Evolutionary conservation across 2,888 invertebrate genomes (phyloP), one percentile per base, ranked within the genome.

Genomic region (Drosophila kuntzei): DNA sequence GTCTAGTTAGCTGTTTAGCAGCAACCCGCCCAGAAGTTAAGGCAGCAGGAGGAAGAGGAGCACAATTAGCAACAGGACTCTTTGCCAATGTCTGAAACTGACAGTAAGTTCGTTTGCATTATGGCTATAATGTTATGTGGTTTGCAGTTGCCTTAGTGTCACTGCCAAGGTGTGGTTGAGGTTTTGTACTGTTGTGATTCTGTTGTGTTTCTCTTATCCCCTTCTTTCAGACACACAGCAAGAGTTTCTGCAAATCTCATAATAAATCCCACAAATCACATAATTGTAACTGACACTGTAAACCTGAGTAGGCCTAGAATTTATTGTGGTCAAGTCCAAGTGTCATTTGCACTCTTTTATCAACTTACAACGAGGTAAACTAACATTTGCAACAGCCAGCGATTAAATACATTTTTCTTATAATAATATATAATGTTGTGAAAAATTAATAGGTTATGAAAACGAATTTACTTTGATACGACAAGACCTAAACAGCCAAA

Each of bases 121-220:
- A 68, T 63, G 80, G 41, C 66, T 79, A 75, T 72, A 62, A 89
- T 73, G 78, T 63, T 67, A 74, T 89, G 75, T 73, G 65, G 57
- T 34, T 68, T 71, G 70, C 63, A 73, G 54, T 60, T 67, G 51
- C 39, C 34, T 59, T 27, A 32, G 36, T n/a, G 44, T 2, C 18
- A 14, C 32, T 11, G 20, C 34, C 2, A 7, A 41, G 41, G 20
- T 43, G 32, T n/a, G n/a, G 20, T 7, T 6, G 46, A 12, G 29
- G 32, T 2, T 50, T 11, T 44, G 51, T 44, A 36, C 36, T 51
- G 20, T 32, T 44, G 36, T 37, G 14, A 18, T 32, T 27, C 32
- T 16, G 2, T 12, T 20, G n/a, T n/a, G n/a, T n/a, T n/a, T n/a
- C n/a, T n/a, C n/a, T n/a, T n/a, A n/a, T 0, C 20, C 5, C 27